Base-by-base conservation (phyloP, 2,113 vertebrate genomes). In the Zosterops borbonicus region DNA sequence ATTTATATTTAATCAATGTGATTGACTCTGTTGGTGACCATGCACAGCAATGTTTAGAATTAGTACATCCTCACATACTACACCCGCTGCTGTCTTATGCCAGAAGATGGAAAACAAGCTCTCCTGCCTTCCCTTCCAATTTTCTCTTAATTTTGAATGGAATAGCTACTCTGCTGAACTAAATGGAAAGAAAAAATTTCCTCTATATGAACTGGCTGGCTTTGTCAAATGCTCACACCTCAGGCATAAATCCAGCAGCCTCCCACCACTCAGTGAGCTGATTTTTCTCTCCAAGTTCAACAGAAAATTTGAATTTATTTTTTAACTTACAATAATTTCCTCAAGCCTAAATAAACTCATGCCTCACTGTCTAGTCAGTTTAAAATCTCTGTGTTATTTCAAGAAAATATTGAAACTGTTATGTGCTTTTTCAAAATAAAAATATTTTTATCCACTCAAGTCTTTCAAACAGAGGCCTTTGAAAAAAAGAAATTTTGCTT, bases 91-190 rank as follows among this genome's bases (percentile, higher is more conserved):
- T 86, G 44, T 47, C 65, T 64, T 71, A 64, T 0, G 0, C 73
- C 52, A 78, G 50, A 41, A 62, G 50, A 63, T 12, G 11, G 49
- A 83, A 92, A 80, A 79, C 27, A 75, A 67, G 35, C 12, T 78
- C 39, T 91, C 64, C 42, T 64, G 47, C 31, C 60, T 79, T 89
- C 69, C 49, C 27, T 75, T 84, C 65, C 58, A 75, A 33, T 75
- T 90, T 82, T 11, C 21, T 87, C 41, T 56, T 71, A 50, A 55
- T 92, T 95, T 89, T 90, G 37, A 95, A 83, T 53, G 41, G 58
- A 90, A 62, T 19, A 73, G 58, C 41, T 80, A 44, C 44, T 53
- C 28, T n/a, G 37, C 18, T 73, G 15, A 62, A 76, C 41, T 35
- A 84, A 92, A 64, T 23, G 5, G 52, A 75, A 79, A 83, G 41